Percentiles rank a stretch among this genome's conserved stretches.
These are phyloP conservation scores for Lycia hirtaria DNA, from an alignment of 2,888 invertebrate genomes.

Conservation along the genomic window DNA sequence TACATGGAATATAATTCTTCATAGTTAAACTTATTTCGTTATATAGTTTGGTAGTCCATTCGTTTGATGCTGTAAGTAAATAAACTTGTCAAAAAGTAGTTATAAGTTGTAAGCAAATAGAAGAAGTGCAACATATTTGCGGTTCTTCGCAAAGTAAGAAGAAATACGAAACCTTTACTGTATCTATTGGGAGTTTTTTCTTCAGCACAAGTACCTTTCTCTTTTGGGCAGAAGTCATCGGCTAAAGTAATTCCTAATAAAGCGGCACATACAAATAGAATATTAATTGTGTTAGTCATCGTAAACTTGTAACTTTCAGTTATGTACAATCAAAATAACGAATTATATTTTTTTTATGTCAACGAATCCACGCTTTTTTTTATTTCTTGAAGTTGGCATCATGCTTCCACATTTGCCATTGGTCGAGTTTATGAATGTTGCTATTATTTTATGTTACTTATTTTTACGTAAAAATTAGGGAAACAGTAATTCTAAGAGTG, in stretches of 20 bases:
- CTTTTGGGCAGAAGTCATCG: slow-evolving; percentile 43
- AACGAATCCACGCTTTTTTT: too few relatives aligned
- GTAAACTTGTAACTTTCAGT: too few relatives aligned
- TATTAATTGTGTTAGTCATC: slow-evolving; percentile 1
- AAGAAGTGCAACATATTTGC: not conserved
- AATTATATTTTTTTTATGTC: too few relatives aligned
- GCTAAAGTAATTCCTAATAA: slow-evolving; percentile 9
- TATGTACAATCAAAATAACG: too few relatives aligned
- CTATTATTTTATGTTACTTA: too few relatives aligned
- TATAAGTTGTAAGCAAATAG: not conserved
- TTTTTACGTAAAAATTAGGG: too few relatives aligned
- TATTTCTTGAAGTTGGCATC: too few relatives aligned
- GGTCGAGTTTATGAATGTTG: too few relatives aligned
- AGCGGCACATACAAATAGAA: slow-evolving; percentile 12
- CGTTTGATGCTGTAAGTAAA: slow-evolving; percentile 75
- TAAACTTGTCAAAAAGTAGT: not conserved
- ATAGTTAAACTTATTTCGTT: slow-evolving; percentile 80
- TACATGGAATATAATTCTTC: slow-evolving; percentile 83
- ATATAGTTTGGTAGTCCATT: slow-evolving; percentile 68
- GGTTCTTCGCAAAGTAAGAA: not conserved
- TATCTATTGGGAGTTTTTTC: slow-evolving; percentile 47
- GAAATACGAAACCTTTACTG: slow-evolving; percentile 46
- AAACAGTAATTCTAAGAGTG: too few relatives aligned
- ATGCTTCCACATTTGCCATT: too few relatives aligned
- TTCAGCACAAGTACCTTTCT: slow-evolving; percentile 44